Base-by-base conservation (phyloP, 2,797 vertebrate species). In the Acestrorhynchus altus region DNA sequence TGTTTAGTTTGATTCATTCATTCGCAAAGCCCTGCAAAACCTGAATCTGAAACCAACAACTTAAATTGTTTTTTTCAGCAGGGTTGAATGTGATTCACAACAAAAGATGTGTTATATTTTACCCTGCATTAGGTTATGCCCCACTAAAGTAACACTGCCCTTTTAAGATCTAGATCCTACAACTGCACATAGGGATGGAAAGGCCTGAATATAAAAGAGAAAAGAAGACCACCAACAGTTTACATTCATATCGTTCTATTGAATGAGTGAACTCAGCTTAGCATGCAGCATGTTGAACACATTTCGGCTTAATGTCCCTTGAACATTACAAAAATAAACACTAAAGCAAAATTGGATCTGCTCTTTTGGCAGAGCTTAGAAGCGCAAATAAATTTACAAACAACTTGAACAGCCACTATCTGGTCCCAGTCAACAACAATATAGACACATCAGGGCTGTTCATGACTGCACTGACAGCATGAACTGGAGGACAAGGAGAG, bases 351-450 rank as follows among this genome's bases (percentile, higher is more conserved):
- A 16, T 15, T n/a, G 57, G 13, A 60, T 60, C 15, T 35, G 28
- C 28, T 2, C 16, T 20, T 31, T 59, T 59, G 28, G 57, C 61
- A 70, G 63, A 1, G 35, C 18, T 63, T 65, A 15, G 47, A 81
- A 54, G 9, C 72, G 52, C 22, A 51, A 66, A 76, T 54, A 76
- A 67, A 71, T 52, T 28, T 15, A 22, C 5, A 22, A 40, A 71
- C 20, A 71, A 26, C 57, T 24, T 63, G 4, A 7, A 6, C 31
- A 15, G 51, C 42, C 64, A 24, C 28, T 20, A 20, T 81, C 74
- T 77, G 74, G 28, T 72, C 74, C 72, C 52, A 24, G 35, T 81
- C 74, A 81, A 52, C 52, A 52, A 60, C 4, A 66, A 24, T 13
- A 46, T 4, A 70, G 64, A 72, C 9, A 4, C 49, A 49, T 20